Evolutionary conservation across 2,888 invertebrate species (phyloP).

Genomic region (Drosophila suboccidentalis): DNA sequence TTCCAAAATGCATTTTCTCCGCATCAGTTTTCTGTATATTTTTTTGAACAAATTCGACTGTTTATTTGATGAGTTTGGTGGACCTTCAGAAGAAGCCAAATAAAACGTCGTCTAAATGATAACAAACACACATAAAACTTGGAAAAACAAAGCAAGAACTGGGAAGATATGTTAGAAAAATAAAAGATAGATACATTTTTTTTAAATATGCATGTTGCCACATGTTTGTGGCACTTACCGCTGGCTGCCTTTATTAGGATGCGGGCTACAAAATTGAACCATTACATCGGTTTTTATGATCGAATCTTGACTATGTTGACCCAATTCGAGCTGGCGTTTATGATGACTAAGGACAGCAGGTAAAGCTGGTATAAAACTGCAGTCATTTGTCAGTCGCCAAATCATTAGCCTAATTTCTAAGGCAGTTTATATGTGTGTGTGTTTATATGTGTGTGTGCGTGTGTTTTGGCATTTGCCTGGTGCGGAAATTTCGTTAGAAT

Average conservation of each 20-base stretch:
- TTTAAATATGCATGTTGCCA: constrained; percentile 16
- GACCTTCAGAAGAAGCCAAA: constrained; percentile 38
- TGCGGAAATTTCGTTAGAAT: constrained; percentile 55
- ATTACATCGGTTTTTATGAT: constrained; percentile 62
- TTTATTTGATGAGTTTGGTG: constrained; percentile 34
- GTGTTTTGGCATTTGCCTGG: constrained; percentile 64
- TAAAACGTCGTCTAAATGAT: constrained; percentile 1
- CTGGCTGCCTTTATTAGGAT: neutral
- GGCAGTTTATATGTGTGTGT: constrained; percentile 7
- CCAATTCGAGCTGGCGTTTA: constrained; percentile 28
- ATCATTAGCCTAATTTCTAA: constrained; percentile 75
- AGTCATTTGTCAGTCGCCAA: constrained; percentile 73
- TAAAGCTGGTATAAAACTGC: constrained; percentile 57
- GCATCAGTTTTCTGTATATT: constrained; percentile 22
- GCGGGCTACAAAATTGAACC: constrained; percentile 68
- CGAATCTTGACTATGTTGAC: constrained; percentile 37
- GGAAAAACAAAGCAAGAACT: neutral
- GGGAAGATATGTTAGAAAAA: neutral
- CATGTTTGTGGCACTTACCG: constrained; percentile 22
- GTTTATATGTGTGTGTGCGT: constrained; percentile 41
- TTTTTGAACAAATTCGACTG: constrained; percentile 16
- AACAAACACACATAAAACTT: neutral
- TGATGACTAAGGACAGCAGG: constrained; percentile 55
- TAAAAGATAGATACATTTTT: neutral
- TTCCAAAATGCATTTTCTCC: constrained; percentile 39